Base-by-base conservation (phyloP, 1,140 invertebrate genomes). In the Sweltsa coloradensis region DNA sequence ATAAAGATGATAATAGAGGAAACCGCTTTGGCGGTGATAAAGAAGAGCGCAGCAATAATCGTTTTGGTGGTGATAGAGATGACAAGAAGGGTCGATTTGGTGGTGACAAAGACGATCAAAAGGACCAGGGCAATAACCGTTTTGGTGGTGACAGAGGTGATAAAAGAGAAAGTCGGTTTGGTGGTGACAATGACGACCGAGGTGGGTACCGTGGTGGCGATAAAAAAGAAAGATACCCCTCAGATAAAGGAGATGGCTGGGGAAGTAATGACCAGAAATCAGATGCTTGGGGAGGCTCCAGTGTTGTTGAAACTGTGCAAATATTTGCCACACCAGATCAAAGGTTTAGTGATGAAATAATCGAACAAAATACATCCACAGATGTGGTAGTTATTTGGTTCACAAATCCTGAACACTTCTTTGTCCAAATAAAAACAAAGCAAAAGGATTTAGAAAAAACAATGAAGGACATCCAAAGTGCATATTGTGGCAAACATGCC, bases 381-480 rank as follows among this genome's bases (percentile, higher is more conserved):
- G 60, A 69, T 22, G 69, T 74, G 1, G 58, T 63, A 5, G 59
- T 81, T 7, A 72, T 71, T 5, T 81, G 77, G 77, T 78, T 76
- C 55, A 64, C 70, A n/a, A 74, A 74, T 53, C 82, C 82, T 0
- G 68, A 73, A 42, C 73, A 74, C 50, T 84, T 85, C 60, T 83
- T 76, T 53, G 74, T 78, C 7, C 79, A 83, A 54, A 59, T 74
- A 13, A 47, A 54, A 3, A 42, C 67, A 1, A 47, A 64, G 43
- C 60, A 74, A 51, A 50, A 57, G 0, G 69, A 76, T 53, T 83
- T 83, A 55, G 65, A 71, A 14, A 57, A 62, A 23, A 73, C 84
- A 69, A 79, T 87, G 76, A 69, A 75, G 44, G 70, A 77, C 23
- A 79, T 87, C 46, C 80, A 83, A 39, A 63, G 67, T 39, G 60